Conservation (phyloP, 2,113 vertebrate genomes). For the Panthera leo region DNA sequence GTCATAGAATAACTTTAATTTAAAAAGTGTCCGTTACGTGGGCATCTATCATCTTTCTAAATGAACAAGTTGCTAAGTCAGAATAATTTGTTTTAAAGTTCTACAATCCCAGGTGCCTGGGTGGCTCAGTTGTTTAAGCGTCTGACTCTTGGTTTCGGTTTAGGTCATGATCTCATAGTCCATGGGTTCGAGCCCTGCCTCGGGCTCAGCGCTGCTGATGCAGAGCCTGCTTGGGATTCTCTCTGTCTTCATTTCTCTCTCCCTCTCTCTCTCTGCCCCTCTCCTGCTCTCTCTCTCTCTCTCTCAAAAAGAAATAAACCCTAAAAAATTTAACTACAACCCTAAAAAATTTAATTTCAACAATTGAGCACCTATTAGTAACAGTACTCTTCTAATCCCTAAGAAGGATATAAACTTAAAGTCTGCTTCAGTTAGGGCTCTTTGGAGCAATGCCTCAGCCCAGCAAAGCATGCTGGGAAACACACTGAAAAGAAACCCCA, state of each 20-base stretch:
- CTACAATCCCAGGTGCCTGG: no score
- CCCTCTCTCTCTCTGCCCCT: no score
- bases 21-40: background rate
- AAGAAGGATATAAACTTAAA: background rate
- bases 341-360: background rate
- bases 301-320: no score
- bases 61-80: background rate
- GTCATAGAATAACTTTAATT: background rate
- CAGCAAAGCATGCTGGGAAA: background rate
- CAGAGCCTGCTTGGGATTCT: no score
- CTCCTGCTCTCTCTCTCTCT: no score
- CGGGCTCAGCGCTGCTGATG: no score
- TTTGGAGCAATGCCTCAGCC: background rate
- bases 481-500: background rate
- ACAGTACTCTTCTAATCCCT: background rate
- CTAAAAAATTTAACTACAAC: background rate
- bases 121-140: no score
- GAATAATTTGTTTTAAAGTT: slow-evolving; percentile 19
- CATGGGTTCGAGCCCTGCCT: no score
- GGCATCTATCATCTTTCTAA: background rate
- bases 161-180: no score
- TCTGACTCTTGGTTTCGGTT: no score
- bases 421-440: background rate
- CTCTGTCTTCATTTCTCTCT: no score
- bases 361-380: background rate